Conservation (phyloP, 2,113 vertebrate genomes). For the Pavo muticus region DNA sequence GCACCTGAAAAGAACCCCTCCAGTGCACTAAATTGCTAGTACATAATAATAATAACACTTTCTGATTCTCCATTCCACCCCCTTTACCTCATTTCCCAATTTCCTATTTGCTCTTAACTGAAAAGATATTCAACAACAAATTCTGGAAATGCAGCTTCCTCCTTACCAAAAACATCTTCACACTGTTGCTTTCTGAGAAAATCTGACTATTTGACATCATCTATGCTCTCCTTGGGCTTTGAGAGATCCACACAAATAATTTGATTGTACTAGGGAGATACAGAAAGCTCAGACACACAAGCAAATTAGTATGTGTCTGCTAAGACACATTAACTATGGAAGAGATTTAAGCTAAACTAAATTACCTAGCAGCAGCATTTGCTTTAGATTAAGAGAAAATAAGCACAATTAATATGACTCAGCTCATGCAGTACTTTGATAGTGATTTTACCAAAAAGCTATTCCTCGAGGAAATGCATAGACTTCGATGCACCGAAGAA, state of each 20-base stretch:
- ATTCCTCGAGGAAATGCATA: background rate
- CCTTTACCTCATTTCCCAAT: background rate
- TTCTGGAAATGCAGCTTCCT: background rate
- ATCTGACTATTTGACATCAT: background rate
- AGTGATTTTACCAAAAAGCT: background rate
- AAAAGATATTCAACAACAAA: background rate
- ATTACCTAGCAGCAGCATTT: background rate
- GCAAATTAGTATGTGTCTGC: background rate
- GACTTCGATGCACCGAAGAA: background rate
- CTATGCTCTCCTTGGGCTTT: background rate
- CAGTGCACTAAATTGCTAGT: background rate
- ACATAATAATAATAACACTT: background rate
- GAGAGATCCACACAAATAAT: background rate
- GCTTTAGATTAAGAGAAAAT: conserved; percentile 37
- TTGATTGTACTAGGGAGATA: background rate
- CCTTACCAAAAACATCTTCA: background rate
- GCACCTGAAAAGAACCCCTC: background rate
- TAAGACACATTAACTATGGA: background rate
- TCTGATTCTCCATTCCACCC: background rate
- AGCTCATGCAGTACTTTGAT: background rate
- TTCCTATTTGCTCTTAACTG: background rate
- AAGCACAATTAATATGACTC: conserved; percentile 33
- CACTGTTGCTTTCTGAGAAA: background rate
- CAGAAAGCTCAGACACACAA: background rate
- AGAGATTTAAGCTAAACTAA: background rate